phyloP scores from a whole-genome alignment of 1,140 invertebrate genomes.

The Brachionus manjavacas region DNA sequence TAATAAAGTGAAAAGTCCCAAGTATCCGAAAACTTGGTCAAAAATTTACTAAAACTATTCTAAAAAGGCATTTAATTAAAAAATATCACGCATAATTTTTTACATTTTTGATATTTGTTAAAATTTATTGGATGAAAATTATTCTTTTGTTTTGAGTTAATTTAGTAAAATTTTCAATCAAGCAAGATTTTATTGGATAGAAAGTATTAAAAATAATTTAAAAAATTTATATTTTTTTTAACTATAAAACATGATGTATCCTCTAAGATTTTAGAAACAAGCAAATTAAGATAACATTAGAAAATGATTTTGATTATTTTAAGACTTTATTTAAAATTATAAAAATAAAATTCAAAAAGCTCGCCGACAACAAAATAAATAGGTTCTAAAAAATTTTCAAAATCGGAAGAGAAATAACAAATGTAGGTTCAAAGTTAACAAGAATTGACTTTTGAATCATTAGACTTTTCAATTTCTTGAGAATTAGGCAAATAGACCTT shows the following conservation, averaged over 20 bases:
- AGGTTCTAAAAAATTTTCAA: background rate
- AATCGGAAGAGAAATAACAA: background rate
- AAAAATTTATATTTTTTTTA: too few relatives aligned
- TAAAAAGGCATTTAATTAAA: background rate
- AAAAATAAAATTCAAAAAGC: background rate
- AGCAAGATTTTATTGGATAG: background rate
- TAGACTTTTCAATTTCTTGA: background rate
- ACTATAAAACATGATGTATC: too few relatives aligned
- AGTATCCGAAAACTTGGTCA: conserved; percentile 21
- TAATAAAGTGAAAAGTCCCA: conserved; percentile 22
- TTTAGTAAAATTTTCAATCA: background rate
- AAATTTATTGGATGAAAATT: background rate
- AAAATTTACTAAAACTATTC: conserved; percentile 15
- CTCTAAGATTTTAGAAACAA: too few relatives aligned
- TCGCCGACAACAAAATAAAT: conserved; percentile 2
- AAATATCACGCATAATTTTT: conserved; percentile 30
- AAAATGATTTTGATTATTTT: background rate
- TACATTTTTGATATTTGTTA: background rate
- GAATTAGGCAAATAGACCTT: conserved; percentile 25
- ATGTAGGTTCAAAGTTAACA: background rate
- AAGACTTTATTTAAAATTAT: background rate
- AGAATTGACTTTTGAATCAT: background rate
- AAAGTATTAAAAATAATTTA: background rate
- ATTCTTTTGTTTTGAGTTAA: background rate
- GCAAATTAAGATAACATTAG: too few relatives aligned